Conservation (phyloP, 2,113 vertebrate genomes). For the Tylochromis polylepis region DNA sequence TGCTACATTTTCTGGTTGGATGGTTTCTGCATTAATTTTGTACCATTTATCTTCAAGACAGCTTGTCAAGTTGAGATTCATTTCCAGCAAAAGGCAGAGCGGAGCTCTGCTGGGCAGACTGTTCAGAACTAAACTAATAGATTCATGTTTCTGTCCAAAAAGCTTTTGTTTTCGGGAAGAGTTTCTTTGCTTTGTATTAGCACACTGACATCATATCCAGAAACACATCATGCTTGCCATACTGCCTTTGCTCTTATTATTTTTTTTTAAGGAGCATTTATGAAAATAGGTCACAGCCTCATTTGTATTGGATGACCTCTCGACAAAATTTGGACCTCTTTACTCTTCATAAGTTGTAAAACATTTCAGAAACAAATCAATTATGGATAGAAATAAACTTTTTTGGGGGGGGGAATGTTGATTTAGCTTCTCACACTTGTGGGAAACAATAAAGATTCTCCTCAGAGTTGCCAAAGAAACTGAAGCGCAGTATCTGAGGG, state of each 20-base stretch:
- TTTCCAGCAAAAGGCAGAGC: constrained; percentile 22
- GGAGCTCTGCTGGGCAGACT: constrained; percentile 3
- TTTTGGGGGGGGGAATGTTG: not conserved
- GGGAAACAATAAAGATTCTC: constrained; percentile 13
- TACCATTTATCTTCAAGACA: constrained; percentile 48
- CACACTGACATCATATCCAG: constrained; percentile 5
- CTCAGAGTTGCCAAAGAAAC: not conserved
- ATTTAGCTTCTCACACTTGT: constrained; percentile 1
- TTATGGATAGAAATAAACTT: not conserved
- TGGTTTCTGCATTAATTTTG: constrained; percentile 35
- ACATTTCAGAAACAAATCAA: constrained; percentile 3
- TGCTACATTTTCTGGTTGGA: constrained; percentile 28
- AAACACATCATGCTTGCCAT: not conserved
- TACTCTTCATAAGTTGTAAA: not conserved
- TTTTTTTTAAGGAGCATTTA: constrained; percentile 1
- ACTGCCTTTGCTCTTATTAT: constrained; percentile 1
- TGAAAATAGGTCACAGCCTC: constrained; percentile 7
- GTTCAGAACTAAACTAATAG: constrained; percentile 9
- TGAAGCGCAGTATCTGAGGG: not conserved
- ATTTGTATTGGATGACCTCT: constrained; percentile 23
- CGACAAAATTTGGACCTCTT: not conserved
- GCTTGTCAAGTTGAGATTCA: constrained; percentile 38
- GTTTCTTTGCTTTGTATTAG: not conserved
- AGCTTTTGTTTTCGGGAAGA: not conserved
- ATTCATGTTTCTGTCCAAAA: constrained; percentile 22